These are phyloP conservation scores for Diplosoma virens DNA, from an alignment of 23 tunicate genomes.

Conservation along the genomic window DNA sequence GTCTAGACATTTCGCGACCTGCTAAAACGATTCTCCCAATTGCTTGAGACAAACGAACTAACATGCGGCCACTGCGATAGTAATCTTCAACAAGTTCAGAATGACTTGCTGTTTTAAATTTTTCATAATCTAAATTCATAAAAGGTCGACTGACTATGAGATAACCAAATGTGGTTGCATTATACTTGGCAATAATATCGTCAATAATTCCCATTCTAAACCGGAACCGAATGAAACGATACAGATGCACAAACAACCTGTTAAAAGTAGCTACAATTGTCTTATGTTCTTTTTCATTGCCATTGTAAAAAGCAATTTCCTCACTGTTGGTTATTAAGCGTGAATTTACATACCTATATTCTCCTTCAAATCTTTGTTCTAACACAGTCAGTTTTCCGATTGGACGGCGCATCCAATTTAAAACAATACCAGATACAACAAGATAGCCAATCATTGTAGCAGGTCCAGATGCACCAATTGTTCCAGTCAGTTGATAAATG, in stretches of 20 bases:
- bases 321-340: conserved; percentile 90
- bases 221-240: conserved; percentile 64
- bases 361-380: conserved; percentile 84
- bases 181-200: conserved; percentile 85
- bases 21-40: conserved; percentile 95
- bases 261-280: conserved; percentile 56
- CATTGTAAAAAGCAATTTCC: conserved; percentile 95
- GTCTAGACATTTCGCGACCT: conserved; percentile 89
- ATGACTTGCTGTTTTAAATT: conserved; percentile 55
- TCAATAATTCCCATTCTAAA: conserved; percentile 93
- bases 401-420: conserved; percentile 76
- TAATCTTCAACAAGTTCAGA: conserved; percentile 87
- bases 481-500: conserved; percentile 72
- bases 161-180: conserved; percentile 91
- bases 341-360: conserved; percentile 90
- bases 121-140: conserved; percentile 51
- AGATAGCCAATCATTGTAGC: conserved; percentile 84
- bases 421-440: conserved; percentile 65
- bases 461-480: conserved; percentile 92
- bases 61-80: conserved; percentile 86
- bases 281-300: conserved; percentile 71
- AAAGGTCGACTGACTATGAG: conserved; percentile 90
- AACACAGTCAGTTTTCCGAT: conserved; percentile 83
- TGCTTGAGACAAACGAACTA: conserved; percentile 88
- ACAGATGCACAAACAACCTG: conserved; percentile 60